Evolutionary conservation across 2,888 invertebrate genomes (phyloP).

Genomic region (Galeruca laticollis): DNA sequence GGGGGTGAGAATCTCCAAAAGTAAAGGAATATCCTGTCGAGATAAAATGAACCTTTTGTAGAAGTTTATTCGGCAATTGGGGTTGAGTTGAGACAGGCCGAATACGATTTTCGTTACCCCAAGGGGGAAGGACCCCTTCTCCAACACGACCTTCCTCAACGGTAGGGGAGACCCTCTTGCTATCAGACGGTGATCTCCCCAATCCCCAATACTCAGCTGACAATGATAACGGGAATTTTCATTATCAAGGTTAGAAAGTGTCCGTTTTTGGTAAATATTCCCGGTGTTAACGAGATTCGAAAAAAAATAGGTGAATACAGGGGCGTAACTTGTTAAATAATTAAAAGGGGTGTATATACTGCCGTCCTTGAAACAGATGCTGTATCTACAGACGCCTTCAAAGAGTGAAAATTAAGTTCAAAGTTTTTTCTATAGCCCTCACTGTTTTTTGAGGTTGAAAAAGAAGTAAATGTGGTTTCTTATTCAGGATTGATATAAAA

Average conservation of each 20-base stretch:
- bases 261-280: constrained; percentile 39
- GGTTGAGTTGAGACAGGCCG: constrained; percentile 56
- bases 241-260: constrained; percentile 54
- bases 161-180: constrained; percentile 58
- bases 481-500: no score
- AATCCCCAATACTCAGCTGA: constrained; percentile 54
- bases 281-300: constrained; percentile 17
- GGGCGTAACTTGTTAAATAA: background rate
- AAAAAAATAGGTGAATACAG: constrained; percentile 6
- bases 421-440: no score
- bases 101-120: constrained; percentile 57
- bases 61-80: constrained; percentile 55
- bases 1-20: constrained; percentile 27
- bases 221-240: constrained; percentile 55
- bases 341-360: background rate
- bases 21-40: constrained; percentile 42
- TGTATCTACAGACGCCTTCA: no score
- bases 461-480: no score
- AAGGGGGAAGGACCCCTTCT: constrained; percentile 52
- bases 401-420: no score
- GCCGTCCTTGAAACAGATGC: no score
- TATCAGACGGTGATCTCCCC: constrained; percentile 53
- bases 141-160: constrained; percentile 59
- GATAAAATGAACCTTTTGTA: constrained; percentile 52
- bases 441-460: no score